Percentiles rank a stretch among this genome's conserved stretches.
phyloP scores from a whole-genome alignment of 2,797 vertebrate species.

The Peromyscus nudipes region DNA sequence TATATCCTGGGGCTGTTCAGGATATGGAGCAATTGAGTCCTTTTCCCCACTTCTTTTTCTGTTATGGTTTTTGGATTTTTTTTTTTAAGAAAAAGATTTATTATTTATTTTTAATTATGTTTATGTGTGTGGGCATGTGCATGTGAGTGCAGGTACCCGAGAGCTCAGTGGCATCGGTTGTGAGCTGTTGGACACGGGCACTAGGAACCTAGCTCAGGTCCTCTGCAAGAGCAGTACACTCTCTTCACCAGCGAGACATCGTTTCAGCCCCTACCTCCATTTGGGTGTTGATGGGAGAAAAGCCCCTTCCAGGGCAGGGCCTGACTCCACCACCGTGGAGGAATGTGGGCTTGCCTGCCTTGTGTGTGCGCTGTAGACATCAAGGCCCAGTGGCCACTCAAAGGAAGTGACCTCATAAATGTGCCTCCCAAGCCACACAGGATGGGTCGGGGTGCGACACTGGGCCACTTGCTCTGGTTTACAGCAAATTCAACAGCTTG shows the following conservation, averaged over 20 bases:
- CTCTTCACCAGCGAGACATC: not conserved
- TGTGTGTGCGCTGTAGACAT: slow-evolving; percentile 63
- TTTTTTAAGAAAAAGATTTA: not conserved
- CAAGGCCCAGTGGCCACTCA: slow-evolving; percentile 74
- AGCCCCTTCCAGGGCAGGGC: not conserved
- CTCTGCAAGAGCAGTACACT: not conserved
- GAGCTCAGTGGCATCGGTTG: not conserved
- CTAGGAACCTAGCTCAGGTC: not conserved
- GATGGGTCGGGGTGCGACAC: slow-evolving; percentile 85
- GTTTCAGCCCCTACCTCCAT: too few species aligned
- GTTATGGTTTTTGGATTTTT: not conserved
- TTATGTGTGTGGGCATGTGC: not conserved
- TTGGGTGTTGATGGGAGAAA: not conserved
- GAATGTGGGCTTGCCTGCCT: slow-evolving; percentile 71
- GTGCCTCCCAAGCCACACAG: slow-evolving; percentile 87
- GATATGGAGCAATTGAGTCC: not conserved
- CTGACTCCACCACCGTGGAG: too few species aligned
- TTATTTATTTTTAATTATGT: not conserved
- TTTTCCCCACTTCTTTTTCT: not conserved
- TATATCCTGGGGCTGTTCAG: not conserved
- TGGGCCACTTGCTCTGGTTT: slow-evolving; percentile 86
- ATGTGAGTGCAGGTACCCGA: too few species aligned
- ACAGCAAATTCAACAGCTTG: slow-evolving; percentile 88
- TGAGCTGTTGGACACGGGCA: not conserved
- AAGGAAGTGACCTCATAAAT: slow-evolving; percentile 89